These are phyloP conservation scores for Drosophila multiciliata DNA, from an alignment of 2,888 invertebrate genomes.

Conservation along the genomic window DNA sequence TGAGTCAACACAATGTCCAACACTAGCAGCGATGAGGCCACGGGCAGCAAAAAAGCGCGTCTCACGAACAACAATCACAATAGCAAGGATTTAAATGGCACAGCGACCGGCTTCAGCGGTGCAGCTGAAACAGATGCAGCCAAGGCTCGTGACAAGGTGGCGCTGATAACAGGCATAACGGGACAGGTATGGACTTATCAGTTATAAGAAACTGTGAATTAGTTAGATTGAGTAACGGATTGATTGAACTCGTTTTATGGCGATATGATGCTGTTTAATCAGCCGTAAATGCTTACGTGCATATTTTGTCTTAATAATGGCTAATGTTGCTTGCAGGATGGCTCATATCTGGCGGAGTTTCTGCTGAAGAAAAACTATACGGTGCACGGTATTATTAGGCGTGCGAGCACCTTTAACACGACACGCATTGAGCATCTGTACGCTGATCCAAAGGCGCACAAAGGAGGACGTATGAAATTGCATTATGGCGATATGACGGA, in stretches of 20 bases:
- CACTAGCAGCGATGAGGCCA: slow-evolving; percentile 51
- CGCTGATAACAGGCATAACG: slow-evolving; percentile 98
- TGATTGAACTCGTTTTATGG: neutral
- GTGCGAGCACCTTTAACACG: slow-evolving; percentile 98
- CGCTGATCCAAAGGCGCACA: slow-evolving; percentile 94
- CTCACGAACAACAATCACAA: slow-evolving; percentile 39
- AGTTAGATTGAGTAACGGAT: slow-evolving; percentile 36
- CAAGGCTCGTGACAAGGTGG: slow-evolving; percentile 85
- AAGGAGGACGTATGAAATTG: slow-evolving; percentile 94
- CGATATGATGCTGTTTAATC: neutral
- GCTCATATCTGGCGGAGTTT: slow-evolving; percentile 98
- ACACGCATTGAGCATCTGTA: slow-evolving; percentile 98
- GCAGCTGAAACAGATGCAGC: slow-evolving; percentile 30
- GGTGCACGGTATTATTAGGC: slow-evolving; percentile 97
- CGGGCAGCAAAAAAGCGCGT: slow-evolving; percentile 60
- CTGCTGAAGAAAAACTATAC: slow-evolving; percentile 96
- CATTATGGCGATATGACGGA: slow-evolving; percentile 99
- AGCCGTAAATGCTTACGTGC: slow-evolving; percentile 44
- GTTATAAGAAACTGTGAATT: neutral
- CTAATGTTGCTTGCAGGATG: slow-evolving; percentile 89
- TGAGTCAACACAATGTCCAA: slow-evolving; percentile 57
- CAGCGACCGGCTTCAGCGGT: slow-evolving; percentile 12
- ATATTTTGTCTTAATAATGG: slow-evolving; percentile 14
- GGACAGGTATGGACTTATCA: slow-evolving; percentile 91
- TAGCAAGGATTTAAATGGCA: slow-evolving; percentile 57